Conservation (phyloP, 2,797 vertebrate species). For the Toxotes lorentzi region DNA sequence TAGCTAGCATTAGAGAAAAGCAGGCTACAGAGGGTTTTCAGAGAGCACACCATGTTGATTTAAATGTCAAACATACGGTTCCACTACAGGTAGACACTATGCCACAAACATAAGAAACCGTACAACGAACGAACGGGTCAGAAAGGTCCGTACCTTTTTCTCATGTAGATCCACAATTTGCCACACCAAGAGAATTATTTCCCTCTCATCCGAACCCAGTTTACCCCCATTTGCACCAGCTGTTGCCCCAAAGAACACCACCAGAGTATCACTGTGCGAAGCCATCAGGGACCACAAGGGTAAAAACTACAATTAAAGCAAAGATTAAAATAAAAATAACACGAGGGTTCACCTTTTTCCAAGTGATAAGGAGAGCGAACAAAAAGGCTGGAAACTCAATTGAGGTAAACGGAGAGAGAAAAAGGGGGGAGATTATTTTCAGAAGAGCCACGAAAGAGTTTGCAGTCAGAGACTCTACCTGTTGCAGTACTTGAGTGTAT, state of each 20-base stretch:
- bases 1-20: conserved; percentile 51
- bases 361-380: conserved; percentile 90
- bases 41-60: conserved; percentile 83
- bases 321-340: conserved; percentile 89
- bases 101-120: conserved; percentile 77
- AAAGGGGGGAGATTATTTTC: conserved; percentile 78
- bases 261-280: conserved; percentile 95
- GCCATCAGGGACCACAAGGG: conserved; percentile 95
- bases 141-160: conserved; percentile 94
- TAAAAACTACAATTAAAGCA: conserved; percentile 97
- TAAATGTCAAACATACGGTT: conserved; percentile 76
- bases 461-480: conserved; percentile 90
- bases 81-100: conserved; percentile 62
- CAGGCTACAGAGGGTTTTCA: conserved; percentile 14
- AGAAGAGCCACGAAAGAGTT: conserved; percentile 83
- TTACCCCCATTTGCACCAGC: conserved; percentile 98
- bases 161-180: conserved; percentile 98
- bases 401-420: conserved; percentile 82
- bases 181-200: conserved; percentile 99
- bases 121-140: conserved; percentile 79
- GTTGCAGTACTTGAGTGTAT: conserved; percentile 85
- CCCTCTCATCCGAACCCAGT: conserved; percentile 99
- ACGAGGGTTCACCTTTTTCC: conserved; percentile 90
- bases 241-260: conserved; percentile 99
- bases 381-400: conserved; percentile 88